phyloP scores from a whole-genome alignment of 2,797 vertebrate species.

The Podarcis lilfordi region DNA sequence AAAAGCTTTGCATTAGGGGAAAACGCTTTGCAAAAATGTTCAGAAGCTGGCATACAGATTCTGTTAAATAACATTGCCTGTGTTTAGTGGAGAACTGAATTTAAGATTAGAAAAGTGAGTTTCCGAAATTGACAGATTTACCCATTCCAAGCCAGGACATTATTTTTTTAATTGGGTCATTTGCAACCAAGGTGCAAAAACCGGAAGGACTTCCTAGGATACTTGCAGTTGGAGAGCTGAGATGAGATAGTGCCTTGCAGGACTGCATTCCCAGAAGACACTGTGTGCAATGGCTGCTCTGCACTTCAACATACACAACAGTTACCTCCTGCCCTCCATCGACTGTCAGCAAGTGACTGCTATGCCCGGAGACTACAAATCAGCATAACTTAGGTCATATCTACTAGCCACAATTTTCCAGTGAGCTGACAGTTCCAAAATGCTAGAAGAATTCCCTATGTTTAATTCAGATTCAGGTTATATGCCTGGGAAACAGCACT shows the following conservation, averaged over 20 bases:
- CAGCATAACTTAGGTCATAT: neutral
- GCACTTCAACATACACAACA: neutral
- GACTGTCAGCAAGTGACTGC: neutral
- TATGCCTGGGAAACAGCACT: neutral
- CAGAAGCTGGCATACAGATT: too few species aligned
- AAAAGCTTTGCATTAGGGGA: too few species aligned
- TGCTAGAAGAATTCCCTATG: neutral
- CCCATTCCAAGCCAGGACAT: too few species aligned
- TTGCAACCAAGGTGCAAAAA: neutral
- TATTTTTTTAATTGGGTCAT: neutral
- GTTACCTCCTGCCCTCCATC: neutral
- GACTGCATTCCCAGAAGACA: neutral
- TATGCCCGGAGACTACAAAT: neutral
- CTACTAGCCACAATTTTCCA: neutral
- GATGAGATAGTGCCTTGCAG: neutral
- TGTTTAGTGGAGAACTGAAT: too few species aligned
- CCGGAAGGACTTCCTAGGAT: neutral
- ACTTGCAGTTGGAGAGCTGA: neutral
- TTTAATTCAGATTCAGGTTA: neutral
- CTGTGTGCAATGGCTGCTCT: neutral
- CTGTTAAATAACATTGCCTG: too few species aligned
- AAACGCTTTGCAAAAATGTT: too few species aligned
- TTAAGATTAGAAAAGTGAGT: too few species aligned
- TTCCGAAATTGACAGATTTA: too few species aligned
- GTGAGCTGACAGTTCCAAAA: neutral